These are phyloP conservation scores for Notiomystis cincta DNA, from an alignment of 2,113 vertebrate genomes.

Conservation along the genomic window DNA sequence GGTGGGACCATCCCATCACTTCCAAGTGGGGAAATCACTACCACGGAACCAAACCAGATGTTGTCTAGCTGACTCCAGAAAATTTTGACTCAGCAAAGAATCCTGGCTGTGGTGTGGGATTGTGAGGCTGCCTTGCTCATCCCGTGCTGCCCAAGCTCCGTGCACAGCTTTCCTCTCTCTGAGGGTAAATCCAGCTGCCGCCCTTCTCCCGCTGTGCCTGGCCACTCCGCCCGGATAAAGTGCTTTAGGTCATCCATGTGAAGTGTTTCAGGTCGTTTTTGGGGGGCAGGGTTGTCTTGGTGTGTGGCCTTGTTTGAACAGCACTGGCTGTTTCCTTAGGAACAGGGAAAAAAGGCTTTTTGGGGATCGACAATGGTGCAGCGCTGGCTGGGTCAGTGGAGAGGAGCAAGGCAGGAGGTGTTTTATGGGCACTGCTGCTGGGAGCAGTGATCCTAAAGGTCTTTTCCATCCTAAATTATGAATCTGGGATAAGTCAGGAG, in stretches of 20 bases:
- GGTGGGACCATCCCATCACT: background rate
- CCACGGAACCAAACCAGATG: background rate
- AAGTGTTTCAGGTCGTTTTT: background rate
- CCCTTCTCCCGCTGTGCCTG: background rate
- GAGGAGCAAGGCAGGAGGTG: background rate
- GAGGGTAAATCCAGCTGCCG: rapidly evolving
- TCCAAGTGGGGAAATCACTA: background rate
- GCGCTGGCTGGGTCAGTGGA: background rate
- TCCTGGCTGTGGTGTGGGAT: background rate
- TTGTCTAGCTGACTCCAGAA: background rate
- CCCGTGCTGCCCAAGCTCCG: rapidly evolving
- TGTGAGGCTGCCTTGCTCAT: background rate
- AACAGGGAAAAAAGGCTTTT: background rate
- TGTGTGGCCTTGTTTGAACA: background rate
- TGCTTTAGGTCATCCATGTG: background rate
- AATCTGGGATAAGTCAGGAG: rapidly evolving
- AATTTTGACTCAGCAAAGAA: background rate
- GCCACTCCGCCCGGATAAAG: rapidly evolving
- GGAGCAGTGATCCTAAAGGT: background rate
- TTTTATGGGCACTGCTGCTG: background rate
- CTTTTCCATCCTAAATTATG: background rate
- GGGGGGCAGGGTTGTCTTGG: background rate
- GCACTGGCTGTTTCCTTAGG: background rate
- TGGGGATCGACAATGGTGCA: background rate
- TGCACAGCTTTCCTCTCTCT: background rate